These are phyloP conservation scores for Pipa parva DNA, from an alignment of 2,113 vertebrate genomes.

Conservation along the genomic window DNA sequence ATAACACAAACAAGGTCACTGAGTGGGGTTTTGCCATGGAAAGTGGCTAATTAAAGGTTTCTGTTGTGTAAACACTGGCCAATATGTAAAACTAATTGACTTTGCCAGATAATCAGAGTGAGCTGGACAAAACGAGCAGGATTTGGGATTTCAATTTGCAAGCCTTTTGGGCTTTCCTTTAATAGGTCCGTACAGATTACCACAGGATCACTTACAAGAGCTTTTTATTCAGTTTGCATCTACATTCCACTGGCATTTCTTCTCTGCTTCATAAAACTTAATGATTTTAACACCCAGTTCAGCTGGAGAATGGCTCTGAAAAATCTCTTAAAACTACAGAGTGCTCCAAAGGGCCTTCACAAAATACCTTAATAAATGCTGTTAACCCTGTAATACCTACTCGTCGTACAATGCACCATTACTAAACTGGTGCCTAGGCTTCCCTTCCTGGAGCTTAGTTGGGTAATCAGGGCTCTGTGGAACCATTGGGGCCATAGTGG, in stretches of 20 bases:
- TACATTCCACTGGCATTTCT: slow-evolving; percentile 40
- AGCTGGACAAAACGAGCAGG: slow-evolving; percentile 15
- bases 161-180: slow-evolving; percentile 22
- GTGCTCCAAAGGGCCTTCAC: neutral
- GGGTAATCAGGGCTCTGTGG: too few species aligned
- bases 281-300: slow-evolving; percentile 40
- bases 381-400: neutral
- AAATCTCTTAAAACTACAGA: neutral
- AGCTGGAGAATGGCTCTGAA: slow-evolving; percentile 17
- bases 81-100: slow-evolving; percentile 25
- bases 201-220: slow-evolving; percentile 39
- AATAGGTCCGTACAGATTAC: slow-evolving; percentile 38
- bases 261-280: slow-evolving; percentile 38
- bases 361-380: neutral
- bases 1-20: neutral
- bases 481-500: too few species aligned
- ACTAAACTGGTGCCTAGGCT: too few species aligned
- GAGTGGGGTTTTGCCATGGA: neutral
- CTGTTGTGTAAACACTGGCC: slow-evolving; percentile 7
- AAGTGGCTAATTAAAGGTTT: slow-evolving; percentile 5
- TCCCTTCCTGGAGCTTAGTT: too few species aligned
- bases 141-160: slow-evolving; percentile 28
- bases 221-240: slow-evolving; percentile 35
- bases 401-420: too few species aligned
- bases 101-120: slow-evolving; percentile 22